Base-by-base conservation (phyloP, 2,113 vertebrate species). In the Cromileptes altivelis region DNA sequence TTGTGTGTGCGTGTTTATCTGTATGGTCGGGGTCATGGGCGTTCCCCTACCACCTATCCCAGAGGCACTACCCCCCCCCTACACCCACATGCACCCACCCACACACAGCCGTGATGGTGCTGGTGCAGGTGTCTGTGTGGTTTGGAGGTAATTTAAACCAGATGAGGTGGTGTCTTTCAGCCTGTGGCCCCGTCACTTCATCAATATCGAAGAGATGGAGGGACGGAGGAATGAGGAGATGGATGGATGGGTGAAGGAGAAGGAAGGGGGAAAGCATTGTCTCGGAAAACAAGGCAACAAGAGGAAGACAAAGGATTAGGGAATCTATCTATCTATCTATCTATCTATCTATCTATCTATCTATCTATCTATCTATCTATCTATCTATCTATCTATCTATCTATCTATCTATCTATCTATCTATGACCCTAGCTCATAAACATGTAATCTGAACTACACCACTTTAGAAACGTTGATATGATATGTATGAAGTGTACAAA, bases 81-180 rank as follows among this genome's bases (percentile, higher is more conserved):
- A 12, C 37, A 42, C 88, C 57, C 57, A 14, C 40, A 30, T 83
- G 42, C 50, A 53, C 65, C 18, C 61, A 60, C 80, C n/a, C 85
- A 72, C 74, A 82, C 85, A 80, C 85, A 88, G 83, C 75, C 83
- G 60, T 49, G 55, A n/a, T 72, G 83, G 68, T 74, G 85, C 85
- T 82, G 93, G 93, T 90, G 92, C 93, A 94, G 93, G 92, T 94
- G 93, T 92, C 90, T 91, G 84, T 85, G 80, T 10, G 79, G 80
- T 84, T 65, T 21, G 80, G 82, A 89, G 92, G 90, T 93, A 89
- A 94, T 94, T 93, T 94, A 92, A 90, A 92, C 74, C 90, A 93
- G 93, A 93, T 92, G 93, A 94, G 89, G 84, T 88, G 87, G 81
- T 76, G 73, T 87, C 87, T 85, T 78, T 89, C 91, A 91, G 89